Base-by-base conservation (phyloP, 2,113 vertebrate genomes). In the Pachycephala philippinensis region DNA sequence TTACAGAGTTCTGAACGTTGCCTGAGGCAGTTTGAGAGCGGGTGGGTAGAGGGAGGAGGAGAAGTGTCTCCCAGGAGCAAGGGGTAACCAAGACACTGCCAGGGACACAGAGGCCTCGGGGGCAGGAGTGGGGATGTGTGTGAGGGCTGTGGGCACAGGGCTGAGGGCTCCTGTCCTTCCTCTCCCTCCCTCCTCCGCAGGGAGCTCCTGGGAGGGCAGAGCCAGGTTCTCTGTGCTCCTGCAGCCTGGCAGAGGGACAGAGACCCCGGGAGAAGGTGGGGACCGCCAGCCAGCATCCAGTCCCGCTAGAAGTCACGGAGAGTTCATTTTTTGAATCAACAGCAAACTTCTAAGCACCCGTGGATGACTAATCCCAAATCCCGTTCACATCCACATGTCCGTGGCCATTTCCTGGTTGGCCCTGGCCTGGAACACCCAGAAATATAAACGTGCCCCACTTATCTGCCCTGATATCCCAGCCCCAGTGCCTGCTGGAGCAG, bases 91-190 rank as follows among this genome's bases (percentile, higher is more conserved):
- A 54, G 35, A 37, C 22, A 18, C 0, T 49, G 35, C 60, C 35
- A 18, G 39, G 53, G 69, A 14, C 47, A 56, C 33, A 20, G 45
- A 42, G 56, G 40, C 45, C 23, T 35, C 13, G 6, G 77, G 8
- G 56, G 11, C 49, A 52, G 33, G 21, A 9, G 15, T 24, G 39
- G 13, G 72, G 22, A 15, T 1, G 0, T 0, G 2, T 54, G 40
- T 11, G 8, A 61, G 65, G 13, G 59, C 57, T 44, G 33, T 37
- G 68, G 54, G 10, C 49, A 27, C 28, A 21, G 50, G 21, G 6
- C 60, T 44, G 56, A 33, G 24, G 9, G 39, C 49, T 83, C 61
- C 47, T 45, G 31, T 13, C 17, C 66, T 66, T 40, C 23, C 7
- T 79, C 28, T 49, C 31, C 40, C 40, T 72, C 63, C 19, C 35